Conservation (phyloP, 2,113 vertebrate species). For the Channa maculata region DNA sequence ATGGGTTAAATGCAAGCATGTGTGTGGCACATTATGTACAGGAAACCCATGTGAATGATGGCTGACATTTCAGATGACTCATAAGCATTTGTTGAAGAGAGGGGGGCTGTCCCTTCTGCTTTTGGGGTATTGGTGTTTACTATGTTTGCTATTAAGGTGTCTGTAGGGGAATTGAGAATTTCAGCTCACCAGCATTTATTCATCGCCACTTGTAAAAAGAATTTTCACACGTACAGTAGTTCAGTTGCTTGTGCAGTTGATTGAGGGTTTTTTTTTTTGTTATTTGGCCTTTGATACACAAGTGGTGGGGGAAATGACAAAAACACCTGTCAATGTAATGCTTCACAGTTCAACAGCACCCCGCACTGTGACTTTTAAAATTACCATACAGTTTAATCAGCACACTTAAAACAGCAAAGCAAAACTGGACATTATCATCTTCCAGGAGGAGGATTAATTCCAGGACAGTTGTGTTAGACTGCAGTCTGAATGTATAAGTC, state of each 20-base stretch:
- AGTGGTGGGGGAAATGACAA: too few species aligned
- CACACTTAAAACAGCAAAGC: too few species aligned
- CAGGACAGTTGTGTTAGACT: too few species aligned
- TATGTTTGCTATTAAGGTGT: conserved; percentile 18
- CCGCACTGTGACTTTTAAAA: too few species aligned
- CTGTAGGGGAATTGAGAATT: conserved; percentile 27
- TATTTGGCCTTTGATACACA: too few species aligned
- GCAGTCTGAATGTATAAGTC: neutral
- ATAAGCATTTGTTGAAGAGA: neutral
- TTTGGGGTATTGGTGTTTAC: conserved; percentile 29
- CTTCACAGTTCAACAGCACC: too few species aligned
- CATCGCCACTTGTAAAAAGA: neutral
- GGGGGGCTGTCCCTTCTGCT: conserved; percentile 37
- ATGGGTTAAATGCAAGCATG: conserved; percentile 20
- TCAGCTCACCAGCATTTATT: conserved; percentile 19
- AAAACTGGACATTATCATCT: too few species aligned
- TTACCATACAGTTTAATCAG: too few species aligned
- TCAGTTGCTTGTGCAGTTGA: neutral
- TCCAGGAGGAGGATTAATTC: too few species aligned
- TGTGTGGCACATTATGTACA: conserved; percentile 27
- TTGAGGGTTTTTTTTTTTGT: neutral
- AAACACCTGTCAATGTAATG: too few species aligned
- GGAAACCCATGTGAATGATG: conserved; percentile 21
- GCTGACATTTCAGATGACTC: conserved; percentile 23
- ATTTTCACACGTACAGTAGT: neutral